Evolutionary conservation across 2,888 invertebrate genomes (phyloP).

Genomic region (Xylota segnis): DNA sequence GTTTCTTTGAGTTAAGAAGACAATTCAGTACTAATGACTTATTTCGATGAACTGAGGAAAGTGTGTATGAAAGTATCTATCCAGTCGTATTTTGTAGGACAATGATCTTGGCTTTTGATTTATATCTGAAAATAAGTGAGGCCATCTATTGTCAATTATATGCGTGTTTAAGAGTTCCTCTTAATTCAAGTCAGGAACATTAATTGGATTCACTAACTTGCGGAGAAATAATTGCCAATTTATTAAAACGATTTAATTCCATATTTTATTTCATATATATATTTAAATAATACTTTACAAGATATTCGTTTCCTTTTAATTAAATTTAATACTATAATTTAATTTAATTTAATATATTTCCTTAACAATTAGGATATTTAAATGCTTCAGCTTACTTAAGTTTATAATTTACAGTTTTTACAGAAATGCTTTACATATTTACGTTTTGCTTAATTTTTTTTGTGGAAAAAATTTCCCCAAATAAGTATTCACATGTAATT

Average conservation of each 20-base stretch:
- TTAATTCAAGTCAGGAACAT: no score
- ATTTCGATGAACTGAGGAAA: no score
- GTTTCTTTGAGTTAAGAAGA: no score
- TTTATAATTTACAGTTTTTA: constrained; percentile 72
- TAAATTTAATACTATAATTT: constrained; percentile 67
- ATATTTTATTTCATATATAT: constrained; percentile 73
- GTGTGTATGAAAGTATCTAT: no score
- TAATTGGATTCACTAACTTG: no score
- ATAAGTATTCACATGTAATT: constrained; percentile 64
- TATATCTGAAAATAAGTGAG: no score
- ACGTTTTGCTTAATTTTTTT: constrained; percentile 47
- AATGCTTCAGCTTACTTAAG: constrained; percentile 66
- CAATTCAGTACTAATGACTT: no score
- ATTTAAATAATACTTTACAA: constrained; percentile 76
- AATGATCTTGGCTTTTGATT: no score
- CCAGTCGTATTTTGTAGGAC: no score
- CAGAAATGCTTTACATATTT: constrained; percentile 72
- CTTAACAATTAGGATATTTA: constrained; percentile 68
- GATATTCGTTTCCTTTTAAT: constrained; percentile 66
- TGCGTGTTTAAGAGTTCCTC: no score
- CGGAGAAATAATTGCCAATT: background rate
- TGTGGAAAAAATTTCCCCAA: constrained; percentile 52
- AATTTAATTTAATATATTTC: constrained; percentile 73
- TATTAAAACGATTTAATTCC: constrained; percentile 46
- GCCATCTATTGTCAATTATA: no score